Base-by-base conservation (phyloP, 1,140 invertebrate genomes). In the Nilaparvata lugens region DNA sequence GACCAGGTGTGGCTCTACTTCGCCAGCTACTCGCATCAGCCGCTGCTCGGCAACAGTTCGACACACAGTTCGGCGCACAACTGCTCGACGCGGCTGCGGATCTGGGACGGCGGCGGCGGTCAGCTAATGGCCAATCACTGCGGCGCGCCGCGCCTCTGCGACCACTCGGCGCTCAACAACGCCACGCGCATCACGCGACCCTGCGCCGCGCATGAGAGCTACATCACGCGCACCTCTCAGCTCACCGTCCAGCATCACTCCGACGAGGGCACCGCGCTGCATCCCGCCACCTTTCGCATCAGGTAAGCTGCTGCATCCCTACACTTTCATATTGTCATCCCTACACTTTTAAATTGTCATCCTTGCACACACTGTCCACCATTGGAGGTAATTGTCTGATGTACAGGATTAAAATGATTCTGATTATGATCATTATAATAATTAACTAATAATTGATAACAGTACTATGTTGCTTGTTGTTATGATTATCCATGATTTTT, bases 1-100 rank as follows among this genome's bases (percentile, higher is more conserved):
- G 89, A 93, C 68, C 77, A 87, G 24, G 83, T 94, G 18, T 94
- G 91, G 91, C 77, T 93, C 40, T 92, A 89, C 70, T 93, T 93
- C 70, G 80, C 88, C 52, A 89, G 87, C 54, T 92, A 91, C 73
- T 84, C 83, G 52, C 85, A 89, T 63, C 80, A 66, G 14, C 56
- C 63, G 21, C 52, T 65, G 31, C 31, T 23, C 6, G 16, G 51
- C 5, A 60, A 56, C 58, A 56, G 40, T 14, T 60, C 52, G 56
- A 54, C 31, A 51, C n/a, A n/a, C n/a, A n/a, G n/a, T n/a, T n/a
- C n/a, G n/a, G n/a, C n/a, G 3, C 65, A 54, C 59, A 65, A 66
- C 43, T 69, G 82, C 66, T 76, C 79, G n/a, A 83, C 81, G 19
- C 74, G 81, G 62, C 70, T 83, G 42, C 72, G 80, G 25, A 80